Base-by-base conservation (phyloP, 2,888 invertebrate genomes). In the Stegophylla sp. region DNA sequence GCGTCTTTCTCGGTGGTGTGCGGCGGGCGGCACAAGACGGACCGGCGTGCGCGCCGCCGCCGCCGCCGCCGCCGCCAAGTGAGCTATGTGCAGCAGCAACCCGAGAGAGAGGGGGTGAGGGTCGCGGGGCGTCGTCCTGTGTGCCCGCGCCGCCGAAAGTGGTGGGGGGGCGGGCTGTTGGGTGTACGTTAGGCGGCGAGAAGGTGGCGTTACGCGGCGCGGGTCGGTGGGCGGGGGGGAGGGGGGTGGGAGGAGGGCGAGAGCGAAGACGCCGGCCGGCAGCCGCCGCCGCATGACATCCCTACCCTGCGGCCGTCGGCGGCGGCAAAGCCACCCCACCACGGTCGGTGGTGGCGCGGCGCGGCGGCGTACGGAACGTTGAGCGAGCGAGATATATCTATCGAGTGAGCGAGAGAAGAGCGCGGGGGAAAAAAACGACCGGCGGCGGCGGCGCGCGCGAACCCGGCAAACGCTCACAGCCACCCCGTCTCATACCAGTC, bases 261-360 rank as follows among this genome's bases (percentile, higher is more conserved):
- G 71, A 59, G 67, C 69, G 51, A 79, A 79, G 79, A 79, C 79
- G 79, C 79, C 79, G 79, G 79, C 79, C 71, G 69, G 79, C 76
- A 51, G 76, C 74, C 48, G 76, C 43, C 64, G 45, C 77, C 69
- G 61, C 56, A 51, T 20, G 69, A 61, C 79, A 71, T 71, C 79
- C 79, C 79, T 71, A 69, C 79, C 69, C 69, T 17, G 75, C 67
- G 48, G 73, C 53, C 73, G 56, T 1, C 53, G 45, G 51, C 45
- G 59, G 59, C n/a, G 43, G 17, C 79, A 45, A 34, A 48, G n/a
- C 61, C 28, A 69, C 79, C 69, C 67, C 67, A 69, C 67, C 69
- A 61, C 75, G 45, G n/a, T n/a, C n/a, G n/a, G n/a, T n/a, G n/a
- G n/a, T n/a, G n/a, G n/a, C 4, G 26, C n/a, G 67, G 17, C 53